These are phyloP conservation scores for Agrypnia vestita DNA, from an alignment of 1,140 invertebrate species.

Conservation along the genomic window DNA sequence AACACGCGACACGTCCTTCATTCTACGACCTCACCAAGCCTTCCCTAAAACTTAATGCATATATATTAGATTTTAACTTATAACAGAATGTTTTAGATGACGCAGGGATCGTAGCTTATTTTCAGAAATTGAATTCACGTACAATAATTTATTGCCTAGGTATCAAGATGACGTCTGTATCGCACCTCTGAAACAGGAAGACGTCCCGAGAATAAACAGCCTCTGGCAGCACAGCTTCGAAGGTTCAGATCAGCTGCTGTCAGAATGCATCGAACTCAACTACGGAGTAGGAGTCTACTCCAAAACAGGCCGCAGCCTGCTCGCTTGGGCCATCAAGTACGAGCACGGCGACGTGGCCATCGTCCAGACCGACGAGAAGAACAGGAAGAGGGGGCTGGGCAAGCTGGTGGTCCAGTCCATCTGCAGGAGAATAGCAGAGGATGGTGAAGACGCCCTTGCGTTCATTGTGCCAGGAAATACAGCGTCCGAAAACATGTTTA, in stretches of 20 bases:
- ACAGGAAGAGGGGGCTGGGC: slow-evolving; percentile 63
- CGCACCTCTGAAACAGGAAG: slow-evolving; percentile 56
- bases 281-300: slow-evolving; percentile 63
- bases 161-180: slow-evolving; percentile 60
- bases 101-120: neutral
- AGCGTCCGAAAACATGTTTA: slow-evolving; percentile 61
- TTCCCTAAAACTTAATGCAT: too few species aligned
- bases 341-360: slow-evolving; percentile 62
- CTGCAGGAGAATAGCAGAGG: slow-evolving; percentile 61
- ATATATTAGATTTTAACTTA: too few species aligned
- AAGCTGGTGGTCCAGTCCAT: slow-evolving; percentile 60
- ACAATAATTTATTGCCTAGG: neutral
- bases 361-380: slow-evolving; percentile 62
- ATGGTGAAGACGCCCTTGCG: slow-evolving; percentile 61
- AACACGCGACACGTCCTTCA: too few species aligned
- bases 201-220: slow-evolving; percentile 59
- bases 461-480: slow-evolving; percentile 61
- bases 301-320: slow-evolving; percentile 58
- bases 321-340: slow-evolving; percentile 63
- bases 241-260: slow-evolving; percentile 61
- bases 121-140: neutral
- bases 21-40: too few species aligned
- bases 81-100: too few species aligned
- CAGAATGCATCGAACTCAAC: slow-evolving; percentile 61
- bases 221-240: slow-evolving; percentile 63